Percentiles rank a stretch among this genome's conserved stretches.
Conservation (phyloP, 2,113 vertebrate species). For the Formicarius rufipectus region DNA sequence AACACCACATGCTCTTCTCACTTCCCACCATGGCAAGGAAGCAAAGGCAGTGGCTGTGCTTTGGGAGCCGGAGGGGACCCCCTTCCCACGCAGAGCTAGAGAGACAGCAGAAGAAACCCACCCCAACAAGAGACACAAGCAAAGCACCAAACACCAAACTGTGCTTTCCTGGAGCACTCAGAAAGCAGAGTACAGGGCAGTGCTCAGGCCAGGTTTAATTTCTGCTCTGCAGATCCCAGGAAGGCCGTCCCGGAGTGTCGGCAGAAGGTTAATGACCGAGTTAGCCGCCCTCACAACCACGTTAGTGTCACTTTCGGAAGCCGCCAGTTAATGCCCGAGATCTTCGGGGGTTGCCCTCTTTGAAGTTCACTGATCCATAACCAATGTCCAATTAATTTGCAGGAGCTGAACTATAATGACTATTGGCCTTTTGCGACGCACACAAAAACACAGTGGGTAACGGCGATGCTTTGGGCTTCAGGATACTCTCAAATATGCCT, state of each 20-base stretch:
- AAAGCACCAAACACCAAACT: neutral
- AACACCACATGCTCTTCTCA: neutral
- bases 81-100: neutral
- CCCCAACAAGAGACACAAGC: neutral
- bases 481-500: neutral
- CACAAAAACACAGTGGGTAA: conserved; percentile 49
- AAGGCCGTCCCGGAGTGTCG: neutral
- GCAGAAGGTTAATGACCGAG: conserved; percentile 59
- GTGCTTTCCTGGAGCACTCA: fast-evolving
- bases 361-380: conserved; percentile 70
- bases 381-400: conserved; percentile 69
- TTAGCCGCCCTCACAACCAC: conserved; percentile 43
- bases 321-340: conserved; percentile 49
- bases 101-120: neutral
- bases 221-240: neutral
- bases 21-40: neutral
- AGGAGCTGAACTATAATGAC: conserved; percentile 61
- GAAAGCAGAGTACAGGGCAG: neutral
- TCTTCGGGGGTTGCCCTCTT: conserved; percentile 61
- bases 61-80: neutral
- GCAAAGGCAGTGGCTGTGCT: fast-evolving
- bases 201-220: conserved; percentile 21
- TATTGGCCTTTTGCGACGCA: conserved; percentile 55
- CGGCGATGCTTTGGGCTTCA: neutral
- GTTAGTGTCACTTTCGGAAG: conserved; percentile 61